Evolutionary conservation across 2,888 invertebrate species (phyloP).

Genomic region (Tribolium freemani): DNA sequence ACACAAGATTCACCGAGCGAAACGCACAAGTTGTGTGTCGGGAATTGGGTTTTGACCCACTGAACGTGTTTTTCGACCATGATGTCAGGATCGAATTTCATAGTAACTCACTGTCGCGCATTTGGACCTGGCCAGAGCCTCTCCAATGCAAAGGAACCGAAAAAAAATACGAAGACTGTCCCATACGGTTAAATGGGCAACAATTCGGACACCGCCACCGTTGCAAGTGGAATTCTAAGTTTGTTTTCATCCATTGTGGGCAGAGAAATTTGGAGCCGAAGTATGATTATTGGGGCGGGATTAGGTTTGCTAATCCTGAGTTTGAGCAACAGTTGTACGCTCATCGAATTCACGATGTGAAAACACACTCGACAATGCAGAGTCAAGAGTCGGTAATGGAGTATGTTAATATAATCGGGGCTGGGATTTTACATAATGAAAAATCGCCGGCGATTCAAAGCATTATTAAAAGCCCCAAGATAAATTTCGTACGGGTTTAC

Average conservation of each 20-base stretch:
- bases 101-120: constrained; percentile 86
- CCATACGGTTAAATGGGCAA: constrained; percentile 91
- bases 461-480: constrained; percentile 87
- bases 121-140: constrained; percentile 97
- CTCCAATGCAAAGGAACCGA: constrained; percentile 87
- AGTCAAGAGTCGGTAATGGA: constrained; percentile 84
- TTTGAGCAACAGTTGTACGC: constrained; percentile 90
- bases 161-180: constrained; percentile 83
- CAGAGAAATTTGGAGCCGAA: constrained; percentile 75
- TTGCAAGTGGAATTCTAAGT: constrained; percentile 91
- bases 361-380: constrained; percentile 80
- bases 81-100: constrained; percentile 91
- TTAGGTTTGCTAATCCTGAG: constrained; percentile 90
- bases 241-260: constrained; percentile 94
- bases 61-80: constrained; percentile 90
- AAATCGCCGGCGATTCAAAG: constrained; percentile 94
- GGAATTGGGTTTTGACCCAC: constrained; percentile 89
- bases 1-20: constrained; percentile 93
- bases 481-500: constrained; percentile 86
- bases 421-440: constrained; percentile 95
- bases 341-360: constrained; percentile 84
- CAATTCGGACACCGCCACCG: constrained; percentile 87
- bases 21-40: constrained; percentile 97
- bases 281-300: constrained; percentile 94
- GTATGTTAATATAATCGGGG: constrained; percentile 88